These are phyloP conservation scores for Drosophila setosimentum DNA, from an alignment of 2,888 invertebrate genomes.

Conservation along the genomic window DNA sequence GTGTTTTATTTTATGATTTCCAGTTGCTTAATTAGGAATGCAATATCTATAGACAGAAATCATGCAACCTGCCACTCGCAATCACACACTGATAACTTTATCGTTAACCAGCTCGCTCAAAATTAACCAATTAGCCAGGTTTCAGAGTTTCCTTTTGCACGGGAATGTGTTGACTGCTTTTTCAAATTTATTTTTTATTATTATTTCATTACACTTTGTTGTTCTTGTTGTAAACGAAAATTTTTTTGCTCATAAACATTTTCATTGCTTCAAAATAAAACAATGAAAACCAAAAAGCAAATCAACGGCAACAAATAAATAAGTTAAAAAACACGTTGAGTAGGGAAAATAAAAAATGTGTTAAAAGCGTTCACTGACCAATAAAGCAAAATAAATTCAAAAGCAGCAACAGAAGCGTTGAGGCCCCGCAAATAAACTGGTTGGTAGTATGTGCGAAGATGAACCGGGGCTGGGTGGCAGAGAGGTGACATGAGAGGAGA, in stretches of 20 bases:
- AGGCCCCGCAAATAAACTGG: conserved; percentile 40
- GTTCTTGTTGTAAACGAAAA: conserved; percentile 72
- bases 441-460: conserved; percentile 1
- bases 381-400: conserved; percentile 72
- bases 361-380: conserved; percentile 57
- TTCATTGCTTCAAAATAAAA: conserved; percentile 75
- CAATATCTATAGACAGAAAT: not conserved
- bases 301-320: conserved; percentile 21
- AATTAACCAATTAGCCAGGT: conserved; percentile 76
- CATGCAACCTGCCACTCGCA: not conserved
- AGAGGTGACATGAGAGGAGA: not conserved
- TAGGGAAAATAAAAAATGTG: conserved; percentile 67
- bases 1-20: conserved; percentile 20
- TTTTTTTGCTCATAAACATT: conserved; percentile 80
- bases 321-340: conserved; percentile 41
- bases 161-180: conserved; percentile 24
- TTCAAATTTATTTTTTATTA: conserved; percentile 53
- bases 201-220: conserved; percentile 64
- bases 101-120: conserved; percentile 45
- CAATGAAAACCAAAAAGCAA: conserved; percentile 54
- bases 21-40: conserved; percentile 40
- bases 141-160: conserved; percentile 39
- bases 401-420: conserved; percentile 23
- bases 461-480: not conserved
- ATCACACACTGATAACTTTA: conserved; percentile 5